phyloP scores from a whole-genome alignment of 2,113 vertebrate species.

The Myodes glareolus region DNA sequence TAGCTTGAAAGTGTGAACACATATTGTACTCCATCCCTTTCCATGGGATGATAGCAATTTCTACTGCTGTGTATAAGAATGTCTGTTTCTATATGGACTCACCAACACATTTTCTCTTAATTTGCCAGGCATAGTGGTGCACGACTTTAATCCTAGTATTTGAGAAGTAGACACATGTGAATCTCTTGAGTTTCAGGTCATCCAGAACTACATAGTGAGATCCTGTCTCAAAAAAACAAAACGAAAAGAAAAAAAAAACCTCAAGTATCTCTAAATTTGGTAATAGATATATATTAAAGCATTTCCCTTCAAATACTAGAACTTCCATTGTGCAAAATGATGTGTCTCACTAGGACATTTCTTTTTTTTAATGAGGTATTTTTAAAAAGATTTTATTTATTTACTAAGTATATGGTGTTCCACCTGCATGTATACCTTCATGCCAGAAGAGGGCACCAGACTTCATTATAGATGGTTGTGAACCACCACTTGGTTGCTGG shows the following conservation, averaged over 20 bases:
- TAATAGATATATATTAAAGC: neutral
- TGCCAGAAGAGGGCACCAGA: too few species aligned
- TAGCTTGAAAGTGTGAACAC: neutral
- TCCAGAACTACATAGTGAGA: neutral
- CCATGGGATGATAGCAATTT: neutral
- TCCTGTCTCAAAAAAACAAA: neutral
- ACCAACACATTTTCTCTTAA: neutral
- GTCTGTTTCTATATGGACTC: neutral
- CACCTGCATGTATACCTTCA: too few species aligned
- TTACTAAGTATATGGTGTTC: too few species aligned
- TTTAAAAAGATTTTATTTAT: too few species aligned
- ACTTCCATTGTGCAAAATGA: neutral
- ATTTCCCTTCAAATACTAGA: neutral
- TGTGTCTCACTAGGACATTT: neutral
- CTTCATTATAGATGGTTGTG: too few species aligned
- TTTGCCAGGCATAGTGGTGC: neutral
- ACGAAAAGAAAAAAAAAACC: neutral
- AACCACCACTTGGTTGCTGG: too few species aligned
- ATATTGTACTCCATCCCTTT: neutral
- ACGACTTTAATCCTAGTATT: neutral
- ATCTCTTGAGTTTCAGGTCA: neutral
- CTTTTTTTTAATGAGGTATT: too few species aligned
- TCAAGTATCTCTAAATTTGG: neutral
- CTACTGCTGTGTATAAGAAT: neutral
- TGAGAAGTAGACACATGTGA: neutral